phyloP scores from a whole-genome alignment of 2,797 vertebrate species.

The Lithobates sylvaticus region DNA sequence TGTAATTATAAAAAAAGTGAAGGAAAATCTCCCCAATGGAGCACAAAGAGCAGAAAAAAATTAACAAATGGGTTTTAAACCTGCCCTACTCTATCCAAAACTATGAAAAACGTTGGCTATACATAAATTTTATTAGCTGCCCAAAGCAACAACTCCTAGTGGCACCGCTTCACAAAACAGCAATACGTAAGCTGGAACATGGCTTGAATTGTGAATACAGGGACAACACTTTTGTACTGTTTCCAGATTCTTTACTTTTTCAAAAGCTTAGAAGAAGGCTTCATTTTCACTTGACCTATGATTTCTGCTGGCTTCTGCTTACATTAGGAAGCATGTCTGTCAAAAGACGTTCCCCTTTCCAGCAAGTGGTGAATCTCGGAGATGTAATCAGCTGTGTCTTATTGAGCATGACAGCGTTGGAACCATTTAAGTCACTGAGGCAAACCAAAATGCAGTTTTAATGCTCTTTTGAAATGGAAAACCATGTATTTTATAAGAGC shows the following conservation, averaged over 20 bases:
- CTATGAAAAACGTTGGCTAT: too few relatives aligned
- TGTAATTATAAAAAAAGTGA: too few relatives aligned
- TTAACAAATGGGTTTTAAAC: too few relatives aligned
- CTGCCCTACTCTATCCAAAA: too few relatives aligned
- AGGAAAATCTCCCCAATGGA: too few relatives aligned
- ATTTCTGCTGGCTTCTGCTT: conserved; percentile 67
- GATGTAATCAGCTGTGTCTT: conserved; percentile 67
- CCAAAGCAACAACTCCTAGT: not conserved
- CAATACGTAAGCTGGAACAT: too few relatives aligned
- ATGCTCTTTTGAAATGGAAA: conserved; percentile 65
- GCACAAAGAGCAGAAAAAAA: too few relatives aligned
- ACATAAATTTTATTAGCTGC: not conserved
- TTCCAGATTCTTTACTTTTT: conserved; percentile 54
- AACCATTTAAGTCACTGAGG: conserved; percentile 66
- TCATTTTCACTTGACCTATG: conserved; percentile 65
- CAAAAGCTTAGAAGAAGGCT: conserved; percentile 36
- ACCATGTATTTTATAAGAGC: conserved; percentile 14
- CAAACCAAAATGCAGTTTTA: conserved; percentile 67
- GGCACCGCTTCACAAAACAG: not conserved
- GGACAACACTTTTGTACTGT: not conserved
- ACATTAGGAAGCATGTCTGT: conserved; percentile 67
- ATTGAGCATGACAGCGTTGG: conserved; percentile 65
- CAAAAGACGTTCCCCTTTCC: conserved; percentile 62
- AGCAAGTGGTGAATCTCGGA: conserved; percentile 56
- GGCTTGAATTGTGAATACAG: not conserved